Percentiles rank a stretch among this genome's conserved stretches.
Conservation (phyloP, 2,113 vertebrate species). For the Anhinga anhinga region DNA sequence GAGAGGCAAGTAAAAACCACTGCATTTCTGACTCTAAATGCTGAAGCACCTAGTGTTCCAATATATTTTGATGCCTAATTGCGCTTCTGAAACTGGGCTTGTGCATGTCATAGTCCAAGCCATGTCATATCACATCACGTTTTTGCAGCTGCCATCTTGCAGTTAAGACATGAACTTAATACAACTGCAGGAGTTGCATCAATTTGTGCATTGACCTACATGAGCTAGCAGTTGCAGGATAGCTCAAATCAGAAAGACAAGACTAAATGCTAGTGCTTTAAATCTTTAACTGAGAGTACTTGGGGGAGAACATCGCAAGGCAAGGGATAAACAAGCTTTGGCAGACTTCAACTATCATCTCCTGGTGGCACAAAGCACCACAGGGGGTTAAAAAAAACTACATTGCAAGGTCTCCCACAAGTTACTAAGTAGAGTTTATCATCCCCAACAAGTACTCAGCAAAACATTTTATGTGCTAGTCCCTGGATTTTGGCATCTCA, state of each 20-base stretch:
- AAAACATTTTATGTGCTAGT: not conserved
- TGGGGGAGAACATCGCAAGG: accelerated
- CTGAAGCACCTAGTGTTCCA: not conserved
- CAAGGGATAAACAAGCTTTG: not conserved
- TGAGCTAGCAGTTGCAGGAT: not conserved
- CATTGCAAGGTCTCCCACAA: not conserved
- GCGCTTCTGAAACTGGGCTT: not conserved
- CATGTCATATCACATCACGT: not conserved
- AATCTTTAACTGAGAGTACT: not conserved
- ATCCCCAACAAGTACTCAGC: not conserved
- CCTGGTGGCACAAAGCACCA: not conserved
- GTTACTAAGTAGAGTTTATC: not conserved
- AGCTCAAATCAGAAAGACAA: not conserved
- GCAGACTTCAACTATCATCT: not conserved
- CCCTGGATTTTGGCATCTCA: not conserved
- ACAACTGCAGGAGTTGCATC: not conserved
- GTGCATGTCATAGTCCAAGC: not conserved
- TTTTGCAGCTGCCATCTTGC: not conserved
- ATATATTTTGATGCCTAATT: not conserved
- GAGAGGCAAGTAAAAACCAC: not conserved
- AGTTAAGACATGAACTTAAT: not conserved
- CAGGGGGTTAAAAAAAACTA: not conserved
- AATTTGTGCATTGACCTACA: not conserved
- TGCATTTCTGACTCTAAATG: not conserved
- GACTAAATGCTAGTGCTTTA: not conserved